Evolutionary conservation across 2,113 vertebrate species (phyloP).

Genomic region (Pteruthius melanotis): DNA sequence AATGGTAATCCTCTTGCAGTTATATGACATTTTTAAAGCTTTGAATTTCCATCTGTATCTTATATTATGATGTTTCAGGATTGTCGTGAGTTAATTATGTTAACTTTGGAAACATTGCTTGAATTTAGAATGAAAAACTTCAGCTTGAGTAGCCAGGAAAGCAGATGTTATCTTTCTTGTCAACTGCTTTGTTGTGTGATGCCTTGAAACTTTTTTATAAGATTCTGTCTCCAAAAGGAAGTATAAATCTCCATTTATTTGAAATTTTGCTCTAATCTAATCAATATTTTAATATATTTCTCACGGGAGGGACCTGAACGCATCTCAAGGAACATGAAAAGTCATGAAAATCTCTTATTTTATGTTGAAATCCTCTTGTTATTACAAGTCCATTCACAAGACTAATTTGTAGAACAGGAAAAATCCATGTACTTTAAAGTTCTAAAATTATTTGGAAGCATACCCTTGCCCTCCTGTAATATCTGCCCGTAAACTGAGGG

Average conservation of each 20-base stretch:
- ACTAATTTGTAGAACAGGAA: slow-evolving; percentile 39
- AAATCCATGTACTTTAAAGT: not conserved
- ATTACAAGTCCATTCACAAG: slow-evolving; percentile 31
- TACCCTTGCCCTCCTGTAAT: slow-evolving; percentile 18
- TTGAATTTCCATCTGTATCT: slow-evolving; percentile 82
- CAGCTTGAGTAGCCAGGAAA: slow-evolving; percentile 78
- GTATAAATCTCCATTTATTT: slow-evolving; percentile 76
- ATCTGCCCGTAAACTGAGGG: not conserved
- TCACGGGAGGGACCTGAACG: slow-evolving; percentile 44
- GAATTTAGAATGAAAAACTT: slow-evolving; percentile 83
- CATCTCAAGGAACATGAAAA: slow-evolving; percentile 36
- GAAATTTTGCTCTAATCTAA: slow-evolving; percentile 68
- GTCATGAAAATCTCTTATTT: slow-evolving; percentile 51
- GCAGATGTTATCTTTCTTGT: slow-evolving; percentile 83
- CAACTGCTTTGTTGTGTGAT: slow-evolving; percentile 75
- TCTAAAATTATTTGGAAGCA: slow-evolving; percentile 1
- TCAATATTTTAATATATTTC: slow-evolving; percentile 70
- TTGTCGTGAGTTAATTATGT: slow-evolving; percentile 81
- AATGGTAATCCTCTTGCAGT: slow-evolving; percentile 75
- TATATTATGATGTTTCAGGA: slow-evolving; percentile 78
- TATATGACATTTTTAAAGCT: slow-evolving; percentile 77
- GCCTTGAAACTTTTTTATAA: slow-evolving; percentile 75
- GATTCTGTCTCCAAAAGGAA: slow-evolving; percentile 71
- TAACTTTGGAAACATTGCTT: slow-evolving; percentile 79
- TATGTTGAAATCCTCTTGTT: slow-evolving; percentile 60